Conservation (phyloP, 64 coral and sea anemone species). For the Montipora sp. region DNA sequence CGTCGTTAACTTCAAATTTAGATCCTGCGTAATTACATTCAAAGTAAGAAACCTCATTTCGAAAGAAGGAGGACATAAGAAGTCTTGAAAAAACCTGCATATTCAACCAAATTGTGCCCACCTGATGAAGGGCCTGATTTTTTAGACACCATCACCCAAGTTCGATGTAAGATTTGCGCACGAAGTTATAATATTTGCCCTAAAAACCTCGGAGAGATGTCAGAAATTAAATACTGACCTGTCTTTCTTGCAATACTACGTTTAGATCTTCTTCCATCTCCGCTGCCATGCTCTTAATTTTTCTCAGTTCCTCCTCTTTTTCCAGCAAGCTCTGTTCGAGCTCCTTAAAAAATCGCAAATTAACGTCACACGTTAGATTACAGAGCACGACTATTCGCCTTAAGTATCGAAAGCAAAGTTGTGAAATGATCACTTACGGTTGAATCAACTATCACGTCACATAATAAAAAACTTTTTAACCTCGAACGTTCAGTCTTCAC, state of each 20-base stretch:
- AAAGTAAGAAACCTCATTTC: background rate
- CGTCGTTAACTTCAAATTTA: background rate
- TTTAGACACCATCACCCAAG: too few species aligned
- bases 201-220: too few species aligned
- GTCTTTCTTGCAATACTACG: conserved; percentile 16
- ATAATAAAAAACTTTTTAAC: too few species aligned
- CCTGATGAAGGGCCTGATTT: too few species aligned
- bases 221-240: background rate
- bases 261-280: conserved; percentile 43
- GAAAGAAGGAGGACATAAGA: background rate
- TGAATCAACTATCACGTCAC: too few species aligned
- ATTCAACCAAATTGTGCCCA: background rate
- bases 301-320: conserved; percentile 33
- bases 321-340: conserved; percentile 34
- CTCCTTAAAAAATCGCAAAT: background rate
- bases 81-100: background rate
- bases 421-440: too few species aligned
- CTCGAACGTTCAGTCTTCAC: too few species aligned
- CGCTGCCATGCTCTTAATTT: background rate
- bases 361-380: too few species aligned
- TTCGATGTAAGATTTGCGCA: too few species aligned
- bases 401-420: background rate
- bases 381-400: background rate
- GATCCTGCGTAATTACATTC: background rate
- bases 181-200: too few species aligned